Base-by-base conservation (phyloP, 2,888 invertebrate species). In the Drosophila niveifrons region DNA sequence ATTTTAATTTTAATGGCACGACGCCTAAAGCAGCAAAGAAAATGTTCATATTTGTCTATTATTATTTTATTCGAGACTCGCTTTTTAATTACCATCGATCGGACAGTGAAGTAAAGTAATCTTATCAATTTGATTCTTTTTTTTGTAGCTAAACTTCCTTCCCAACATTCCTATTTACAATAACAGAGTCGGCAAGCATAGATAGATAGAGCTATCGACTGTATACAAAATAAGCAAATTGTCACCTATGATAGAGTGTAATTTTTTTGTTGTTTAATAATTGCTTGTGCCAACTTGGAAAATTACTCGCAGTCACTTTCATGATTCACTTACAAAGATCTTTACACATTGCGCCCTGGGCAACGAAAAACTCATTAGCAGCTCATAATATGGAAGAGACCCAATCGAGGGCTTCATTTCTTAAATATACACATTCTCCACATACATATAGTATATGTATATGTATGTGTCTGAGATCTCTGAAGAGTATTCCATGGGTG, bases 321-420 rank as follows among this genome's bases (percentile, higher is more conserved):
- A 84, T 84, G 82, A 87, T 78, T 87, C 79, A 82, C 68, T 85
- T 64, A 70, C 69, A 55, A 61, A 66, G 67, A 87, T 70, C 69
- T 72, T 59, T 72, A 68, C 77, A 80, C 51, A 74, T 69, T 47
- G 67, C 63, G 55, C 78, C 44, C 17, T 9, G 46, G 69, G 53
- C 56, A 47, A 51, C 13, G 8, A 41, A 59, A 70, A 70, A 77
- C 73, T 85, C 82, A 82, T 82, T 85, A 82, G 82, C 82, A 85
- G 43, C 68, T 66, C 61, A 56, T 31, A 41, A 75, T 11, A 9
- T 11, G 75, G 67, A 55, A 68, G 61, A 70, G 43, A 46, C 44
- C 23, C 43, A 68, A 57, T 66, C 74, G 43, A 46, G 48, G 31
- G 36, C 47, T 34, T 46, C 41, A 65, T 48, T 57, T 58, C 46